Evolutionary conservation across 2,113 vertebrate species (phyloP), one percentile per base, ranked within the genome.

Genomic region (Spheniscus mendiculus): DNA sequence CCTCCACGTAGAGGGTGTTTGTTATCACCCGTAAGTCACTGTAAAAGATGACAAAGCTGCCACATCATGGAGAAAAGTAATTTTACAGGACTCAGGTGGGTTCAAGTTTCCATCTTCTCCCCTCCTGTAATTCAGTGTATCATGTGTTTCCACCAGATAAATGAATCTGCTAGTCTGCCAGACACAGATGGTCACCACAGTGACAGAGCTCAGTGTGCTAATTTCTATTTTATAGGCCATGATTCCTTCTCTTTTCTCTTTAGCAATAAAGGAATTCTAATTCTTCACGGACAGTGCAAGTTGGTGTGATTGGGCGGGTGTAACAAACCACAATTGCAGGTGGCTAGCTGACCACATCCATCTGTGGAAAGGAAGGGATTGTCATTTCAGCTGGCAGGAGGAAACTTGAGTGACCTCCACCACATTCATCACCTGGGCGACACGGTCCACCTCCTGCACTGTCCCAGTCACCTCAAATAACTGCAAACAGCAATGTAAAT

Each of bases 1-100:
- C 70, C 78, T 81, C 62, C 45, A 95, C 0, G 4, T 22, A 66
- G 66, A 96, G 59, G n/a, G 80, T 74, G 83, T 94, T 95, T 96
- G 89, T 96, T 95, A 95, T 95, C 84, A 83, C 50, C 56, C 1
- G 1, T 79, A 62, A 95, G 95, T 94, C 94, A 77, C 47, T 27
- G 92, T 71, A 96, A 95, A 97, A 96, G 88, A 97, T 97, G 97
- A 98, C 95, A 97, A 96, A 97, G 92, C 83, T 92, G 87, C 93
- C 91, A 96, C 82, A 93, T 95, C 87, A 87, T 40, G 44, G 81
- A 83, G 87, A 94, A 90, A 96, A 90, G 93, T 83, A 96, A 97
- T 97, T 96, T 96, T 88, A 87, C 80, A 93, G 91, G 87, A 55
- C 91, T 90, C 89, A 86, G 74, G 92, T 83, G 45, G 73, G 79